Conservation (phyloP, 2,888 invertebrate species). For the Sarcophaga carnaria region DNA sequence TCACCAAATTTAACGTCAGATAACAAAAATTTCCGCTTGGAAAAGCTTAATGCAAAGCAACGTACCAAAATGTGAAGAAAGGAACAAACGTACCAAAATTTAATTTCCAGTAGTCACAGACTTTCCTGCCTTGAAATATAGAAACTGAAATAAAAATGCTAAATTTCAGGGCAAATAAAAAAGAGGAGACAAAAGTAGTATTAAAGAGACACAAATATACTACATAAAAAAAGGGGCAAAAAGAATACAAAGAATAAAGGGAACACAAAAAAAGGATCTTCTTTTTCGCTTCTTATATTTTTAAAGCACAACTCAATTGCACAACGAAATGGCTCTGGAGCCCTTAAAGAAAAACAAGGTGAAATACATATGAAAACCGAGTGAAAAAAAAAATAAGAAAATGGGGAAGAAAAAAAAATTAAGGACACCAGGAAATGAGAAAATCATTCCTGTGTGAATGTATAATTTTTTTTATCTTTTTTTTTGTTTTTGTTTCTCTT, state of each 20-base stretch:
- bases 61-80: neutral
- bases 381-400: slow-evolving; percentile 22
- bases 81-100: slow-evolving; percentile 44
- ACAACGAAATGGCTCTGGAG: neutral
- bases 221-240: neutral
- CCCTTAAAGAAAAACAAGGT: slow-evolving; percentile 19
- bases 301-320: slow-evolving; percentile 16
- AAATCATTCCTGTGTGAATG: slow-evolving; percentile 50
- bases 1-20: slow-evolving; percentile 5
- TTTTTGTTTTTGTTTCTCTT: neutral
- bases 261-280: neutral
- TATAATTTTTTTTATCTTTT: neutral
- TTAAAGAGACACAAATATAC: neutral
- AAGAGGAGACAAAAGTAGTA: neutral
- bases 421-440: slow-evolving; percentile 52
- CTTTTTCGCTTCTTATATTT: slow-evolving; percentile 15
- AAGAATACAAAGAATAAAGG: neutral
- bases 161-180: slow-evolving; percentile 2
- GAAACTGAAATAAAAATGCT: slow-evolving; percentile 12
- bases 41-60: neutral
- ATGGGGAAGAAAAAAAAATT: slow-evolving; percentile 33
- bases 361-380: neutral
- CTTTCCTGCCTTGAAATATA: neutral
- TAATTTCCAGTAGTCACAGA: slow-evolving; percentile 22
- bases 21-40: slow-evolving; percentile 42